Evolutionary conservation across 2,797 vertebrate genomes (phyloP).

Genomic region (Harpagifer antarcticus): DNA sequence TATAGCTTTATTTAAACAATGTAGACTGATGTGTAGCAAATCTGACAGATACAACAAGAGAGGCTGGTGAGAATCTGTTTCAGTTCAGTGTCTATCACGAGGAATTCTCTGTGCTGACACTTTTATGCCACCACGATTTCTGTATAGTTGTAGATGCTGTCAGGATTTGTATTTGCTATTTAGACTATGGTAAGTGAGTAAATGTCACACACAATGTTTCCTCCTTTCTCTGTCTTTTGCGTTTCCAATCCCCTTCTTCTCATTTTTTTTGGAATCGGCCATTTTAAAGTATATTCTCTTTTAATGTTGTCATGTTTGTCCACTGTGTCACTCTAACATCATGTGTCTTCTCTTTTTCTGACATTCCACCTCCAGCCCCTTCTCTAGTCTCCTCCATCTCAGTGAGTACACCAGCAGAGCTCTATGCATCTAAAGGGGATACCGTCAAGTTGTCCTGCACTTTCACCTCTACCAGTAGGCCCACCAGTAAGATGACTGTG

Average conservation of each 20-base stretch:
- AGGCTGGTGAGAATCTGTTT: conserved; percentile 32
- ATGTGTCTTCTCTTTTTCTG: neutral
- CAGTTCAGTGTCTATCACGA: conserved; percentile 15
- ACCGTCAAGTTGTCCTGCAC: conserved; percentile 85
- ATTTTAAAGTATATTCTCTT: neutral
- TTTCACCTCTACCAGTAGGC: conserved; percentile 85
- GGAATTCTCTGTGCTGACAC: conserved; percentile 24
- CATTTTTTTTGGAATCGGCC: conserved; percentile 6
- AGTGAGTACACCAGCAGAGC: conserved; percentile 70
- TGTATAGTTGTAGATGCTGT: conserved; percentile 13
- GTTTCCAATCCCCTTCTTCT: neutral
- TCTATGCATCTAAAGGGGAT: conserved; percentile 84
- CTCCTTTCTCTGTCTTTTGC: neutral
- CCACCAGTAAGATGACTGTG: conserved; percentile 87
- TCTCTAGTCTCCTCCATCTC: conserved; percentile 59
- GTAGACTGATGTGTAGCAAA: conserved; percentile 36
- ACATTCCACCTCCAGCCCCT: conserved; percentile 40
- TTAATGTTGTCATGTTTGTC: neutral
- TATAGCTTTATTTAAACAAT: neutral
- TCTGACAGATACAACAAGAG: conserved; percentile 36
- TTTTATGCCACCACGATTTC: neutral
- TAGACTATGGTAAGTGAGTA: conserved; percentile 2
- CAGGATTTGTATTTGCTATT: conserved; percentile 14
- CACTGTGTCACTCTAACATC: neutral
- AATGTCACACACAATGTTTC: conserved; percentile 5